Evolutionary conservation across 2,113 vertebrate species (phyloP).

Genomic region (Macaca mulatta): DNA sequence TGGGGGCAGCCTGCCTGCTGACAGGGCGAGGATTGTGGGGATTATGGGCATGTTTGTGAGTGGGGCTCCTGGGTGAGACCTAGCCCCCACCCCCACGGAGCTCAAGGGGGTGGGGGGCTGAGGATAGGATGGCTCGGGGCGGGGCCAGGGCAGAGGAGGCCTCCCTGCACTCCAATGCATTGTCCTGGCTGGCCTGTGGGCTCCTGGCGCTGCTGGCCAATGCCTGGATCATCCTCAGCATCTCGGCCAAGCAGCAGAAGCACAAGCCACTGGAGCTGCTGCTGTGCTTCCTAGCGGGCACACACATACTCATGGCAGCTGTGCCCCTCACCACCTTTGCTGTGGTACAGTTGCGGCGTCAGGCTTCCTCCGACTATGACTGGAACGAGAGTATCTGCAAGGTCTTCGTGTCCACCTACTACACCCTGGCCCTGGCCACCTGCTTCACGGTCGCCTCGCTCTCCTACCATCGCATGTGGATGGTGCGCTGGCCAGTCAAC

Average conservation of each 20-base stretch:
- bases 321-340: conserved; percentile 88
- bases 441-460: conserved; percentile 89
- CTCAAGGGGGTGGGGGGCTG: conserved; percentile 57
- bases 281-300: conserved; percentile 88
- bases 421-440: conserved; percentile 87
- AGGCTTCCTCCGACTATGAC: conserved; percentile 86
- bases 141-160: conserved; percentile 84
- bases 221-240: conserved; percentile 90
- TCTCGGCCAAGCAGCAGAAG: conserved; percentile 89
- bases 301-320: conserved; percentile 88
- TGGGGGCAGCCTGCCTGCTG: neutral
- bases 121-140: conserved; percentile 77
- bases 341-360: conserved; percentile 87
- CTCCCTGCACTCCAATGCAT: conserved; percentile 86
- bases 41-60: conserved; percentile 63
- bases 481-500: conserved; percentile 90
- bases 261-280: conserved; percentile 88
- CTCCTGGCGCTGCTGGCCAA: conserved; percentile 88
- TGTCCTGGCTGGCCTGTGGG: conserved; percentile 90
- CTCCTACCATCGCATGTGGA: conserved; percentile 91
- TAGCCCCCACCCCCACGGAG: conserved; percentile 65
- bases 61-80: conserved; percentile 70
- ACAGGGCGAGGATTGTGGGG: conserved; percentile 6
- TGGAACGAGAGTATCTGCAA: conserved; percentile 91
- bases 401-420: conserved; percentile 90